A percentile compares a stretch with the other conserved stretches of the same genome.
Evolutionary conservation across 2,797 vertebrate genomes (phyloP).

Genomic region (Coregonus ussuriensis): DNA sequence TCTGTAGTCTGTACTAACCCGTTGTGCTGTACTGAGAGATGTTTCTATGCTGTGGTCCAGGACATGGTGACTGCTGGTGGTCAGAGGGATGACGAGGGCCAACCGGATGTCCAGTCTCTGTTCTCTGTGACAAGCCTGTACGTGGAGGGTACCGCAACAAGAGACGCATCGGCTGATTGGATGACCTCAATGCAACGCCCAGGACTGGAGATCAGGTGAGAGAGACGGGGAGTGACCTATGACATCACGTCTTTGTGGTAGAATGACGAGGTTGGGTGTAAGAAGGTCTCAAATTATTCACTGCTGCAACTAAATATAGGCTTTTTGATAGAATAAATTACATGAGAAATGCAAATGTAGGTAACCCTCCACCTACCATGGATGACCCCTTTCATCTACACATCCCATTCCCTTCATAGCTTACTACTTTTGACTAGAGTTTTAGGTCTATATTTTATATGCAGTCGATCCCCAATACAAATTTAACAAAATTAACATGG

Average conservation of each 20-base stretch:
- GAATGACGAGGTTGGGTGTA: background rate
- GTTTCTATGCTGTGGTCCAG: constrained; percentile 54
- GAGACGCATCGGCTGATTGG: constrained; percentile 62
- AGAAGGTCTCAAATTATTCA: background rate
- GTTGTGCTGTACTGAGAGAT: background rate
- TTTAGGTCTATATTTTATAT: too few relatives aligned
- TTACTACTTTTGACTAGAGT: too few relatives aligned
- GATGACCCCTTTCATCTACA: constrained; percentile 55
- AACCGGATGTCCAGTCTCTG: constrained; percentile 63
- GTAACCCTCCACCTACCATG: constrained; percentile 72
- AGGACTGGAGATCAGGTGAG: constrained; percentile 57
- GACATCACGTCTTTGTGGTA: background rate
- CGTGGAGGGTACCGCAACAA: constrained; percentile 71
- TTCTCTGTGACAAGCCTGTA: constrained; percentile 70
- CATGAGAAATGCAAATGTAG: background rate
- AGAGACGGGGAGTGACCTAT: background rate
- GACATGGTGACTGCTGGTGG: constrained; percentile 33
- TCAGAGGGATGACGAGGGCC: constrained; percentile 6
- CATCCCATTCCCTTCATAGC: background rate
- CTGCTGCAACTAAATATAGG: background rate
- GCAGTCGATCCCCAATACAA: too few relatives aligned
- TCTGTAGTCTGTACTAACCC: too few relatives aligned
- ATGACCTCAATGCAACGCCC: constrained; percentile 51
- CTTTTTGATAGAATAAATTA: background rate
- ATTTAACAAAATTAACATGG: too few relatives aligned